These are phyloP conservation scores for Allacma fusca DNA, from an alignment of 2,888 invertebrate genomes.

Conservation along the genomic window DNA sequence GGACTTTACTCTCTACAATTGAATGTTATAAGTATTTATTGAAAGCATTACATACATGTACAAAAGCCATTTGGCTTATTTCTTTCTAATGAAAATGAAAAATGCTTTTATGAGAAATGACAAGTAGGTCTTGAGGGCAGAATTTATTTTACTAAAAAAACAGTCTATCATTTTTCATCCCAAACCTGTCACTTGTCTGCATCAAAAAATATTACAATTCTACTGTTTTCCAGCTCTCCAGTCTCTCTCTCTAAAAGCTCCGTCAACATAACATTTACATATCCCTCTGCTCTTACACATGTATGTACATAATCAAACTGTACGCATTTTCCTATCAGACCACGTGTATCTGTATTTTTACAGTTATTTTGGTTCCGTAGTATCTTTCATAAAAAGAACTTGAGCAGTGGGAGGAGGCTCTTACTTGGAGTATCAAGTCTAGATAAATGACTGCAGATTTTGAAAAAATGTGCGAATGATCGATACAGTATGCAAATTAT, in stretches of 20 bases:
- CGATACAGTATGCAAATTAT: background rate
- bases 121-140: constrained; percentile 16
- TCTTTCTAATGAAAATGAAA: constrained; percentile 16
- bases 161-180: constrained; percentile 16
- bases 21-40: background rate
- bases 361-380: too few species aligned
- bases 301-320: too few species aligned
- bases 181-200: constrained; percentile 5
- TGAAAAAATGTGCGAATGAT: background rate
- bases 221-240: background rate
- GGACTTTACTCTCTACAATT: background rate
- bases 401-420: too few species aligned
- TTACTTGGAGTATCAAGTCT: too few species aligned
- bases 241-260: too few species aligned
- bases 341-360: too few species aligned
- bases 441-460: background rate
- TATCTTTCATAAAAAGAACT: too few species aligned
- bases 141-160: constrained; percentile 1
- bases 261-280: too few species aligned
- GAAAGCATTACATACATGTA: background rate
- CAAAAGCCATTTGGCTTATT: constrained; percentile 11
- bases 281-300: too few species aligned
- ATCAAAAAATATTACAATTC: constrained; percentile 3
- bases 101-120: constrained; percentile 16
- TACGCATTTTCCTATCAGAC: too few species aligned